phyloP scores from a whole-genome alignment of 2,797 vertebrate genomes.

The Neoniphon sammara region DNA sequence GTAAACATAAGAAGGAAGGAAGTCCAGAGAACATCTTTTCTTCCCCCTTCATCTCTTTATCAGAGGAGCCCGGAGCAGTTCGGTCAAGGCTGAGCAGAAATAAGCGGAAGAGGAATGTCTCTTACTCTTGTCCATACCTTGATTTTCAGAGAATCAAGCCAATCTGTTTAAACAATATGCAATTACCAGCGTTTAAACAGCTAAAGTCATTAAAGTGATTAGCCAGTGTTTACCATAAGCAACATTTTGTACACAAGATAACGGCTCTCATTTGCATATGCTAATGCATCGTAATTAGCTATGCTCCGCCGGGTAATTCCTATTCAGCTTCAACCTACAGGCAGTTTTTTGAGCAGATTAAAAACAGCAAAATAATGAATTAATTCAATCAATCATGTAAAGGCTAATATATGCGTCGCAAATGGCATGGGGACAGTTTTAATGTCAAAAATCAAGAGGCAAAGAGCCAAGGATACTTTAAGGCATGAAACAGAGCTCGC shows the following conservation, averaged over 20 bases:
- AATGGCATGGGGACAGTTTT: constrained; percentile 79
- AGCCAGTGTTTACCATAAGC: constrained; percentile 83
- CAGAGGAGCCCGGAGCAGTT: constrained; percentile 39
- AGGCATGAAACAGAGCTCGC: constrained; percentile 38
- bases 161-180: constrained; percentile 79
- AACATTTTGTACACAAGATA: constrained; percentile 85
- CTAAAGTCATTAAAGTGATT: constrained; percentile 83
- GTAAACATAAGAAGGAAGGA: constrained; percentile 36
- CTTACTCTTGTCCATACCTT: constrained; percentile 36
- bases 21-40: constrained; percentile 54
- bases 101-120: constrained; percentile 43
- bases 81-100: constrained; percentile 59
- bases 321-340: constrained; percentile 78
- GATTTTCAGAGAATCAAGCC: constrained; percentile 55
- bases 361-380: constrained; percentile 76
- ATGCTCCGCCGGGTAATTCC: constrained; percentile 78
- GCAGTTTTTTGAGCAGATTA: constrained; percentile 70
- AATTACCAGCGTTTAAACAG: constrained; percentile 83
- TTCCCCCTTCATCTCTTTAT: constrained; percentile 60
- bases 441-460: constrained; percentile 79
- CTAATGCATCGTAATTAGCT: constrained; percentile 83
- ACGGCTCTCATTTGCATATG: constrained; percentile 83
- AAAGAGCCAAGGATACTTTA: constrained; percentile 58
- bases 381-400: constrained; percentile 84
- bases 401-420: constrained; percentile 82